Evolutionary conservation across 1,140 invertebrate genomes (phyloP), one percentile per base, ranked within the genome.

Genomic region (Drosophila sulfurigaster): DNA sequence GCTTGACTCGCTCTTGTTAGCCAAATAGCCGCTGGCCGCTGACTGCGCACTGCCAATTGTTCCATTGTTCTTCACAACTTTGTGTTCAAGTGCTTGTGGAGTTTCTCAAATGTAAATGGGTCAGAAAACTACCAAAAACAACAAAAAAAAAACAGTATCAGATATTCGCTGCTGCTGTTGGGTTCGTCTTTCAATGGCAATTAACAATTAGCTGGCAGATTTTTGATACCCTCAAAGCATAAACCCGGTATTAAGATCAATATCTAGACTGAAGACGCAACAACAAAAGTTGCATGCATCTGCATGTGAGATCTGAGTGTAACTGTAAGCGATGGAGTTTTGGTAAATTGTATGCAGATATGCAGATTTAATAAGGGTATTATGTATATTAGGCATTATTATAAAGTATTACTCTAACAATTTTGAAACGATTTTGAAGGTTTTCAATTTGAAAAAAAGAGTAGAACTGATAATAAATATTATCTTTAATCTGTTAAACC

Each of bases 1-100:
- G 35, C 52, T 66, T 66, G 25, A 57, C 62, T 56, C 63, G 67
- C 58, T 70, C 58, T 70, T 70, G 67, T 62, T 70, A 63, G 30
- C 46, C 56, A 52, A 59, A 68, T 54, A 52, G 54, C 70, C 56
- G 28, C 16, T 8, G 48, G 54, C 70, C 56, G 16, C 16, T 8
- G 46, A 63, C 54, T 25, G 20, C 46, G 51, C 41, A 64, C 32
- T 57, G 7, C 48, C 62, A 72, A 67, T 73, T 60, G 56, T 57
- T 57, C 54, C 56, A 73, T 73, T 73, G 70, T 73, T 73, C 38
- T 28, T 15, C 25, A 32, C 46, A 45, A 28, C 41, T 43, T 10
- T 8, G 35, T 10, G 20, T 10, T 59, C 38, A 45, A 59, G 38
- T 59, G 38, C 20, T 59, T 28, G 35, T 64, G 54, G 56, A 48